Evolutionary conservation across 1,140 invertebrate genomes (phyloP).

Genomic region (Drosophila leontia): DNA sequence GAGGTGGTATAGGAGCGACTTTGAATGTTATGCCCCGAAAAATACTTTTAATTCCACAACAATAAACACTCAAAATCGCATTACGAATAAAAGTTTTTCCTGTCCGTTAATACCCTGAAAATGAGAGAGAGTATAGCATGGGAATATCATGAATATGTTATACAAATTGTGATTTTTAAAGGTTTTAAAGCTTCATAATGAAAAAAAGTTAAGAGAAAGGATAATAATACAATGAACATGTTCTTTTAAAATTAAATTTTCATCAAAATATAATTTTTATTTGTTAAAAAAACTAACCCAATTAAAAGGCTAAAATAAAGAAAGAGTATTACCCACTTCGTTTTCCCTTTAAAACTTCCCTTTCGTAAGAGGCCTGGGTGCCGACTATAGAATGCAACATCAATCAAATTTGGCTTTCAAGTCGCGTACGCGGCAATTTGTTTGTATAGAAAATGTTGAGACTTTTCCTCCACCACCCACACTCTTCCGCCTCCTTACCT

Average conservation of each 20-base stretch:
- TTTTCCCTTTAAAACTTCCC: neutral
- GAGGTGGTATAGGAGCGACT: constrained; percentile 1
- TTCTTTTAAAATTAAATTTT: neutral
- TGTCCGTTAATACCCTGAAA: constrained; percentile 19
- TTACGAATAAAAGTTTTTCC: constrained; percentile 60
- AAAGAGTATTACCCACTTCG: neutral
- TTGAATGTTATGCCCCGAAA: constrained; percentile 1
- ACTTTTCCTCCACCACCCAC: constrained; percentile 34
- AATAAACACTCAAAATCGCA: constrained; percentile 82
- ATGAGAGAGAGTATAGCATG: neutral
- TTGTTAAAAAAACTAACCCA: neutral
- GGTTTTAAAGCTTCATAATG: too few relatives aligned
- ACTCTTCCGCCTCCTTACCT: neutral
- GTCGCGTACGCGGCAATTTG: constrained; percentile 82
- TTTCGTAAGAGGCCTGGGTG: constrained; percentile 1
- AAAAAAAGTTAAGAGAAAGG: neutral
- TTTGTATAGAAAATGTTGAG: constrained; percentile 81
- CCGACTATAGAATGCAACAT: constrained; percentile 71
- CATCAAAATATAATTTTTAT: too few relatives aligned
- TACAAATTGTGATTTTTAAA: neutral
- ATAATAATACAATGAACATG: too few relatives aligned
- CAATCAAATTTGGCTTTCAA: constrained; percentile 82
- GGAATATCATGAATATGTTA: too few relatives aligned
- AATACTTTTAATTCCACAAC: constrained; percentile 72
- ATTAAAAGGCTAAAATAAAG: neutral